Conservation (phyloP, 2,113 vertebrate species). For the Potamarius usumacintae region DNA sequence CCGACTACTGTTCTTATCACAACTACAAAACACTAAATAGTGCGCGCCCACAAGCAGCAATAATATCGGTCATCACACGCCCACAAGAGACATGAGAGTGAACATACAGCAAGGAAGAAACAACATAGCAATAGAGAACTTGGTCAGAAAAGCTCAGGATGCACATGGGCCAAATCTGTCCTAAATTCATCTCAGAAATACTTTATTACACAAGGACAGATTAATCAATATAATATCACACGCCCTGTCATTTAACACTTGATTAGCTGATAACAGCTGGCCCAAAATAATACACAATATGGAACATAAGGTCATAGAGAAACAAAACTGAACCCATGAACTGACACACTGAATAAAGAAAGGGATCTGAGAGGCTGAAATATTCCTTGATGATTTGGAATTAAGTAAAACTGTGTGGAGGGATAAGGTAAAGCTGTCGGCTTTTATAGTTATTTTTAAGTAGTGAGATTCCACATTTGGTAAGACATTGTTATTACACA, state of each 20-base stretch:
- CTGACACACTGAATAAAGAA: background rate
- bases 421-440: background rate
- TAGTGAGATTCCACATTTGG: background rate
- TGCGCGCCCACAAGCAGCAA: background rate
- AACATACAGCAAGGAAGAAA: background rate
- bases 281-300: background rate
- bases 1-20: background rate
- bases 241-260: background rate
- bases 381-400: background rate
- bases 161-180: background rate
- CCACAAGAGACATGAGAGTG: background rate
- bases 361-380: background rate
- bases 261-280: background rate
- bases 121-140: background rate
- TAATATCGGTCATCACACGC: background rate
- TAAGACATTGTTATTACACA: background rate
- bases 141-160: background rate
- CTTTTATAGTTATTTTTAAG: conserved; percentile 4
- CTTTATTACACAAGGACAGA: background rate
- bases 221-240: background rate
- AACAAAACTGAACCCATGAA: background rate
- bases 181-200: background rate
- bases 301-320: background rate
- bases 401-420: background rate
- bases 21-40: background rate